A percentile compares a stretch with the other conserved stretches of the same genome.
phyloP scores from a whole-genome alignment of 2,797 vertebrate species.

The Bucorvus abyssinicus region DNA sequence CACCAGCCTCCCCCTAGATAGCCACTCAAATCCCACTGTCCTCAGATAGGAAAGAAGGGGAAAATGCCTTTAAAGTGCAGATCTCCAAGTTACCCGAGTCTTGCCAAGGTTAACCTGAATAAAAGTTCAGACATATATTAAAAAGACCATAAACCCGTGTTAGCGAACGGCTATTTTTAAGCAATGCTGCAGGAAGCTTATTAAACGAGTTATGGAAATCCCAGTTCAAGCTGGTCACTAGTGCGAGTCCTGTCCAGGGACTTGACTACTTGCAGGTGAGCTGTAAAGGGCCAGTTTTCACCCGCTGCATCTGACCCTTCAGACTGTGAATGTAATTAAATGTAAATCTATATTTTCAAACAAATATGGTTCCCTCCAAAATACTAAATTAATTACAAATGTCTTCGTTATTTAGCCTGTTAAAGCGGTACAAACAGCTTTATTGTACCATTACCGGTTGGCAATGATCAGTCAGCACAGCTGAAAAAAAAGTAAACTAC shows the following conservation, averaged over 20 bases:
- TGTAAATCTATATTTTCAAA: background rate
- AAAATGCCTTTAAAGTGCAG: background rate
- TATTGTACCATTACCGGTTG: constrained; percentile 36
- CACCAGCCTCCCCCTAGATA: background rate
- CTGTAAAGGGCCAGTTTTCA: background rate
- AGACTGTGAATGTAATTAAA: background rate
- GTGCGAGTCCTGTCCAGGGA: background rate
- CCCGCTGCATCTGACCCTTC: background rate
- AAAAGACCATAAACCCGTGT: background rate
- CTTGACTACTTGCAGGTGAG: background rate
- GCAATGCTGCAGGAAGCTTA: background rate
- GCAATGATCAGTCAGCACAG: constrained; percentile 46
- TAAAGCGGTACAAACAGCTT: constrained; percentile 28
- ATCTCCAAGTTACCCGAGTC: background rate
- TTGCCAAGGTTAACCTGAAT: background rate
- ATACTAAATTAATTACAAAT: constrained; percentile 15
- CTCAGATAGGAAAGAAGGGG: background rate
- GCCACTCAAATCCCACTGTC: background rate
- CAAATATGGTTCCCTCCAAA: background rate
- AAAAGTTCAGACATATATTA: background rate
- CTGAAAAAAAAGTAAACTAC: constrained; percentile 51
- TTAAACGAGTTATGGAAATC: background rate
- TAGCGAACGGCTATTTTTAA: background rate
- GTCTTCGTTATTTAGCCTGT: constrained; percentile 18
- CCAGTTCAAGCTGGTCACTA: background rate